phyloP scores from a whole-genome alignment of 2,888 invertebrate species.

The Sepioteuthis lessoniana region DNA sequence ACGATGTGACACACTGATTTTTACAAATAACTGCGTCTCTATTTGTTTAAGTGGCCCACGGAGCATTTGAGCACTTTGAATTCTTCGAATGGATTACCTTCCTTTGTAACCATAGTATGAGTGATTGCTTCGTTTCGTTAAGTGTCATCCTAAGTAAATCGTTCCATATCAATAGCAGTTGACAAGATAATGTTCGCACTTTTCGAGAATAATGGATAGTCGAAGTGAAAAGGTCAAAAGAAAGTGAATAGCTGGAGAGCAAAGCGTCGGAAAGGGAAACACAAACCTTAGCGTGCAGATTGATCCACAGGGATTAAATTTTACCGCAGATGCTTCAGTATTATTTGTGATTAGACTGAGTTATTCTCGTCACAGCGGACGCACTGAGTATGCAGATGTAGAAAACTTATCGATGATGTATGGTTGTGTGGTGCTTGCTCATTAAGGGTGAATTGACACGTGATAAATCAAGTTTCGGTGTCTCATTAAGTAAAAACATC shows the following conservation, averaged over 20 bases:
- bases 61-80: background rate
- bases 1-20: too few relatives aligned
- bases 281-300: background rate
- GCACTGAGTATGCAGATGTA: too few relatives aligned
- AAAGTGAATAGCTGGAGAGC: background rate
- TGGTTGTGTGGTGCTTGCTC: background rate
- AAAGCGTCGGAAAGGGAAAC: background rate
- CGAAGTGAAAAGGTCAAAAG: background rate
- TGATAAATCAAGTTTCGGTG: background rate
- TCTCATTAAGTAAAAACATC: background rate
- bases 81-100: background rate
- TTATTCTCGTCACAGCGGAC: background rate
- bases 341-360: background rate
- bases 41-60: background rate
- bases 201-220: background rate
- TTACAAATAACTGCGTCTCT: background rate
- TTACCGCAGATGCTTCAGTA: background rate
- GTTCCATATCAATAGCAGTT: background rate
- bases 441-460: background rate
- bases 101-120: background rate
- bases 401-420: background rate
- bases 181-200: constrained; percentile 1
- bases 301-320: background rate
- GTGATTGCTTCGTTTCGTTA: background rate
- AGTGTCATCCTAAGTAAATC: background rate